Evolutionary conservation across 2,888 invertebrate genomes (phyloP).

Genomic region (Apodemia zela): DNA sequence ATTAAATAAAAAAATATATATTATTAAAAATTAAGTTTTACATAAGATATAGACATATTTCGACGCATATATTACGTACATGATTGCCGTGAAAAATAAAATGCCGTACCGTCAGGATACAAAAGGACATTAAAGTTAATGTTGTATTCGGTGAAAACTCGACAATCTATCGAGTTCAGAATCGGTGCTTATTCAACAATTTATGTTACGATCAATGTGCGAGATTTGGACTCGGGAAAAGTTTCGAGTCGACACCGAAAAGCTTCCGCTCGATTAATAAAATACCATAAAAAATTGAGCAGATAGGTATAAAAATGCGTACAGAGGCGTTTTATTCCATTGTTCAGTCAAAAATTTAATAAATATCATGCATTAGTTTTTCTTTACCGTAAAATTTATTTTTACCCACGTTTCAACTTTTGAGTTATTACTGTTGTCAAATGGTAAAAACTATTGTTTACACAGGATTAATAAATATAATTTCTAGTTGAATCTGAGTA

Average conservation of each 20-base stretch:
- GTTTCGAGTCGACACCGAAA: neutral
- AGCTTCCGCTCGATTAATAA: neutral
- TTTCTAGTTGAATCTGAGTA: too few relatives aligned
- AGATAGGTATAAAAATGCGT: constrained; percentile 33
- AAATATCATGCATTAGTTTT: constrained; percentile 1
- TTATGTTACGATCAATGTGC: neutral
- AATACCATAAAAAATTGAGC: constrained; percentile 33
- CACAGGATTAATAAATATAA: too few relatives aligned
- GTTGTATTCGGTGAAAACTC: neutral
- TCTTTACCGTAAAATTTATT: too few relatives aligned
- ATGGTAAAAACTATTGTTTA: too few relatives aligned
- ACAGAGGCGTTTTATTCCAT: constrained; percentile 23
- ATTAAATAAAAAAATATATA: too few relatives aligned
- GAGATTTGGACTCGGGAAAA: neutral
- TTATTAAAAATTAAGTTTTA: too few relatives aligned
- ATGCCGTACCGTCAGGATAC: constrained; percentile 10
- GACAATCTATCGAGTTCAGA: neutral
- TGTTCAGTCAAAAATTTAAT: constrained; percentile 21
- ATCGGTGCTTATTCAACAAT: neutral
- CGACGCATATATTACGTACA: too few relatives aligned
- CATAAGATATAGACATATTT: too few relatives aligned
- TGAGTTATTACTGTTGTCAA: too few relatives aligned
- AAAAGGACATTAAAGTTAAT: neutral
- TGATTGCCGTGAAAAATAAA: neutral
- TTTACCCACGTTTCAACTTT: too few relatives aligned